Evolutionary conservation across 2,888 invertebrate species (phyloP).

Genomic region (Pterobdella sp.): DNA sequence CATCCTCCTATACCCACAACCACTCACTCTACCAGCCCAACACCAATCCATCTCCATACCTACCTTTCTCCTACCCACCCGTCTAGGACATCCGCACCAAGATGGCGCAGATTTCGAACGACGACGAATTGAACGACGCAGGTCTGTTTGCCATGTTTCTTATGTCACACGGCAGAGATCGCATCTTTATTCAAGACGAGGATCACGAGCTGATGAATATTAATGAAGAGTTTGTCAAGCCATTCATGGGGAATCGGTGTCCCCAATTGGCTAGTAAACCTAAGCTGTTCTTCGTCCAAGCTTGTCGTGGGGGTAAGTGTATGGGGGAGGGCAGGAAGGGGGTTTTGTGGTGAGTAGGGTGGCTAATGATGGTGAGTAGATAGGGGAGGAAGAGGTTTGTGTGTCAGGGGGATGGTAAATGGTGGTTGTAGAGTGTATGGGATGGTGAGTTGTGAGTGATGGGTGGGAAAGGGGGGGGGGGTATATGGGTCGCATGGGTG

Average conservation of each 20-base stretch:
- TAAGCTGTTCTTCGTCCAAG: slow-evolving; percentile 7
- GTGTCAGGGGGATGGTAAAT: too few relatives aligned
- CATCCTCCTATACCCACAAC: not conserved
- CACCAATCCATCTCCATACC: not conserved
- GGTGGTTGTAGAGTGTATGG: too few relatives aligned
- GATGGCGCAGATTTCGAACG: not conserved
- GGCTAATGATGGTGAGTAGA: too few relatives aligned
- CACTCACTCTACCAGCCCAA: not conserved
- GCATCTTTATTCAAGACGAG: not conserved
- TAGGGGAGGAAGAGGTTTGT: too few relatives aligned
- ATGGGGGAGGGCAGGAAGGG: not conserved
- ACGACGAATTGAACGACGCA: not conserved
- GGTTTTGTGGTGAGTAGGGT: not conserved
- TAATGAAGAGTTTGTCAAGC: not conserved
- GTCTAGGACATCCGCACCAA: not conserved
- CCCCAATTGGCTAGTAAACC: not conserved
- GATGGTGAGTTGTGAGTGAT: too few relatives aligned
- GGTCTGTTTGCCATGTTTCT: not conserved
- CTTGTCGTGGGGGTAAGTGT: not conserved
- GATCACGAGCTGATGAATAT: not conserved
- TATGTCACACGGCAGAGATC: not conserved
- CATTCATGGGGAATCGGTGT: not conserved
- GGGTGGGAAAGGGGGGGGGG: too few relatives aligned
- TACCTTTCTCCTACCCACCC: not conserved
- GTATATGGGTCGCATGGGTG: too few relatives aligned